A percentile compares a stretch with the other conserved stretches of the same genome.
Evolutionary conservation across 2,113 vertebrate genomes (phyloP).

Genomic region (Furnarius figulus): DNA sequence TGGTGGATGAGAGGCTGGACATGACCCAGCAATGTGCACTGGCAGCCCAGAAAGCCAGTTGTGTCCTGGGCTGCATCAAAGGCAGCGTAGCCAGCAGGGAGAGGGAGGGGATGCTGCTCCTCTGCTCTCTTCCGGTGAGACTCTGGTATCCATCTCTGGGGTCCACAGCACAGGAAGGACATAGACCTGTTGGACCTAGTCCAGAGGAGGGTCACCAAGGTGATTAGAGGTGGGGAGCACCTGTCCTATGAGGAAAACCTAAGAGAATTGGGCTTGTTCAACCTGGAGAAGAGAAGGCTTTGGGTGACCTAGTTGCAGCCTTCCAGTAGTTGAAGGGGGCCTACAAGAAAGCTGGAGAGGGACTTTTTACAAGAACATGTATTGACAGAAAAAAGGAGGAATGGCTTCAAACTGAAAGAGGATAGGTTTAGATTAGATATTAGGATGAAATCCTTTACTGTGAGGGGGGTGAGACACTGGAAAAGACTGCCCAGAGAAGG

Average conservation of each 20-base stretch:
- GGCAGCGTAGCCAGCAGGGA: not conserved
- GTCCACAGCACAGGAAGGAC: not conserved
- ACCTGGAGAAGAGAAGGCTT: not conserved
- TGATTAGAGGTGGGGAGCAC: not conserved
- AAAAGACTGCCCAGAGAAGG: not conserved
- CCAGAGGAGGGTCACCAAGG: not conserved
- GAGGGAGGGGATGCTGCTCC: not conserved
- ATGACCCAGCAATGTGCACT: not conserved
- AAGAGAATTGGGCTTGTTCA: not conserved
- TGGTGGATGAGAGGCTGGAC: not conserved
- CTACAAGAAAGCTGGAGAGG: not conserved
- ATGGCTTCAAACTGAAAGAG: not conserved
- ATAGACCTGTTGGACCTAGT: not conserved
- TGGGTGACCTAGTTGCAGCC: accelerated
- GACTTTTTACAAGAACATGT: not conserved
- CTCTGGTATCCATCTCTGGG: not conserved
- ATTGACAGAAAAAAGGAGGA: not conserved
- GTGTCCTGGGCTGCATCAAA: not conserved
- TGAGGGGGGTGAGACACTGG: not conserved
- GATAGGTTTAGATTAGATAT: not conserved
- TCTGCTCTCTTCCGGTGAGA: not conserved
- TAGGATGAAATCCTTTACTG: not conserved
- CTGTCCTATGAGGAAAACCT: not conserved
- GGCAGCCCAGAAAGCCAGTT: not conserved
- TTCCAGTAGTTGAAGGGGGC: not conserved